Evolutionary conservation across 2,113 vertebrate genomes (phyloP).

Genomic region (Illadopsis cleaveri): DNA sequence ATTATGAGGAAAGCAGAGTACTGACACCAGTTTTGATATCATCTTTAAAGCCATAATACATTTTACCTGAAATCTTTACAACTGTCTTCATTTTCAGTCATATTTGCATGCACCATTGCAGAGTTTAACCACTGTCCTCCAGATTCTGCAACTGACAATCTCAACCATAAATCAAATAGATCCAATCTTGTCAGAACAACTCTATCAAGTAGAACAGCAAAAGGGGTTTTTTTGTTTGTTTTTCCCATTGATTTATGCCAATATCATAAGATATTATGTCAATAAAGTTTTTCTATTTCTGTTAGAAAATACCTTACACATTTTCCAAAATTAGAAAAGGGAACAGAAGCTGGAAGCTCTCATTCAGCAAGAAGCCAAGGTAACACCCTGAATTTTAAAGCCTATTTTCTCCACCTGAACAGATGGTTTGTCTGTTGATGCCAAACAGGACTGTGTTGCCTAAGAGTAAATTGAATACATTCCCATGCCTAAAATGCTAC

Average conservation of each 20-base stretch:
- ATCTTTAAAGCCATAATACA: neutral
- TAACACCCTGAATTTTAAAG: neutral
- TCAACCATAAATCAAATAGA: neutral
- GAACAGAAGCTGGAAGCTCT: neutral
- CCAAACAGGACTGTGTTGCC: neutral
- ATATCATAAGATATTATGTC: neutral
- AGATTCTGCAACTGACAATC: neutral
- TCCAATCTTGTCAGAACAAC: neutral
- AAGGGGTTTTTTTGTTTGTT: fast-evolving
- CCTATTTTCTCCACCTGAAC: neutral
- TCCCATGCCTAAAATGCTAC: neutral
- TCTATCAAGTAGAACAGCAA: neutral
- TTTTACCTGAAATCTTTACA: neutral
- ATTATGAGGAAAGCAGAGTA: neutral
- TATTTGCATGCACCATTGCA: neutral
- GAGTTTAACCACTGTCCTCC: neutral
- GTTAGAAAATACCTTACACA: neutral
- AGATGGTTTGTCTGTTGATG: neutral
- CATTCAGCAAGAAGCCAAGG: neutral
- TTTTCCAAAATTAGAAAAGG: neutral
- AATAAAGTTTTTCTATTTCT: neutral
- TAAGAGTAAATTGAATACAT: neutral
- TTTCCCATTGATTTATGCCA: neutral
- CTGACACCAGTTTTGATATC: neutral
- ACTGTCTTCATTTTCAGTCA: neutral